Conservation (phyloP, 1,140 invertebrate genomes). For the Zaprionus taronus region DNA sequence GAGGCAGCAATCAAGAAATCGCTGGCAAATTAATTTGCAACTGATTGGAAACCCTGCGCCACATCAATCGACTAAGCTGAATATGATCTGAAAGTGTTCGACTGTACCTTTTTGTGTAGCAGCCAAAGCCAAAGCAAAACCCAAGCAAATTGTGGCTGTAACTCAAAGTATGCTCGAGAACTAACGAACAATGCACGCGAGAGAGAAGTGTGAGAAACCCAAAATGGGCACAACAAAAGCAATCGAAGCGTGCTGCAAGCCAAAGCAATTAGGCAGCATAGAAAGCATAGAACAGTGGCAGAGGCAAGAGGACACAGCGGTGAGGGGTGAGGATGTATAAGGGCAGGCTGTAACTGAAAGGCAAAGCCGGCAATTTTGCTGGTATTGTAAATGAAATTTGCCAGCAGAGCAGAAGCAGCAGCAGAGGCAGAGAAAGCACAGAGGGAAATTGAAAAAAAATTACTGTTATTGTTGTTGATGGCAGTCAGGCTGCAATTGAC, state of each 20-base stretch:
- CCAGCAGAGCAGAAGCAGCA: background rate
- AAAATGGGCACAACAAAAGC: slow-evolving; percentile 9
- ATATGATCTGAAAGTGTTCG: slow-evolving; percentile 28
- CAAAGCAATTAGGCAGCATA: slow-evolving; percentile 37
- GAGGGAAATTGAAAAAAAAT: slow-evolving; percentile 10
- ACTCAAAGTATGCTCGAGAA: slow-evolving; percentile 9
- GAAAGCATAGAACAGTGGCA: background rate
- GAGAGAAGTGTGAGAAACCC: slow-evolving; percentile 1
- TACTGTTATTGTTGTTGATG: slow-evolving; percentile 15
- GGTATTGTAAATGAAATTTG: slow-evolving; percentile 12
- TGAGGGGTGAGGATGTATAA: too few relatives aligned
- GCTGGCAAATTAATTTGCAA: slow-evolving; percentile 31
- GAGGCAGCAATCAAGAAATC: background rate
- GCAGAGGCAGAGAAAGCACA: background rate
- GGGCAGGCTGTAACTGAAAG: background rate
- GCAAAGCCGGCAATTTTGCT: slow-evolving; percentile 9
- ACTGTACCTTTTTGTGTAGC: background rate
- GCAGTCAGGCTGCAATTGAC: slow-evolving; percentile 31
- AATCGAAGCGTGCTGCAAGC: slow-evolving; percentile 6
- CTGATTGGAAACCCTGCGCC: background rate
- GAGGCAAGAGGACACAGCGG: background rate
- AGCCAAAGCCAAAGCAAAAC: slow-evolving; percentile 13
- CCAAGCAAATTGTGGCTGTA: slow-evolving; percentile 21
- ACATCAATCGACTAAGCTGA: slow-evolving; percentile 36
- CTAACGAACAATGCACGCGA: background rate